Evolutionary conservation across 2,113 vertebrate species (phyloP), one percentile per base, ranked within the genome.

Genomic region (Lampris incognitus): DNA sequence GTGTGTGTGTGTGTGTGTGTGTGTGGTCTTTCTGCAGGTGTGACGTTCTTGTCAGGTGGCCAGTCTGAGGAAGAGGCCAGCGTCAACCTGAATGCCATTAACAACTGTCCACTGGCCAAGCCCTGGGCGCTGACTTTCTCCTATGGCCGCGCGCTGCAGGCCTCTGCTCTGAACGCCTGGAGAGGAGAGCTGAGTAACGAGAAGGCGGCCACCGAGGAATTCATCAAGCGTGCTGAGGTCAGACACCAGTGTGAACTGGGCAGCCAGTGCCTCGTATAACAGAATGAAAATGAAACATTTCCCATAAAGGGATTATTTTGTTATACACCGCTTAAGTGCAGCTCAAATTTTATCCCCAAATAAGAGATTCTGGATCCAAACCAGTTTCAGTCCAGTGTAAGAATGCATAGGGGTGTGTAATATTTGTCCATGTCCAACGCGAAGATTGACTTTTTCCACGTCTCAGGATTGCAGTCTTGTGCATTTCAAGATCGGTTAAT

Each of bases 61-160:
- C 98, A 99, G 93, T 99, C 97, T 0, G 98, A 99, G 84, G 98
- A 98, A 72, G 97, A 99, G 75, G 98, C 98, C 62, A 97, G 96
- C 1, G 88, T 99, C 86, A 98, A 99, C 91, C 96, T 99, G 74
- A 98, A 97, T 2, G 94, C 97, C 78, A 98, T 99, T 74, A 99
- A 99, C 92, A 96, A 84, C 60, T 98, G 97, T 68, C 95, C 95
- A 0, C 93, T 98, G 70, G 4, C 88, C 51, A 94, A 95, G 85
- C 97, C 97, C 1, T 99, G 98, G 97, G 97, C 98, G 1, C 95
- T 99, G 70, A 99, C 97, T 66, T 99, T 99, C 94, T 99, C 98
- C 67, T 99, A 97, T 0, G 98, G 98, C 65, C 97, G 98, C 46
- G 98, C 97, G 3, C 95, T 99, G 89, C 98, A 99, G 93, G 98